Evolutionary conservation across 2,888 invertebrate species (phyloP).

Genomic region (Alcis repandata): DNA sequence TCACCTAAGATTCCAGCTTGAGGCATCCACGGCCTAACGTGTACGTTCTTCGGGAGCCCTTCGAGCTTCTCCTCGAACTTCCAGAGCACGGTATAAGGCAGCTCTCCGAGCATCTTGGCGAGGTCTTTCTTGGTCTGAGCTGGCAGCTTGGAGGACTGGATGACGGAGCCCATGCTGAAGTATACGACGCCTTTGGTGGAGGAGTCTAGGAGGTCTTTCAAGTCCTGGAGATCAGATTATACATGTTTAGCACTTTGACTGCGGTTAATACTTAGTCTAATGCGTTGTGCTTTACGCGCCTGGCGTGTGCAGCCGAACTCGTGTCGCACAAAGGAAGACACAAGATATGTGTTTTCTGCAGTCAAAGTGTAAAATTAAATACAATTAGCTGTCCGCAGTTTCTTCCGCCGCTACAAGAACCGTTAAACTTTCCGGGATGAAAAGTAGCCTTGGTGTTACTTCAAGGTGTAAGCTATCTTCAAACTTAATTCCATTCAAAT

Average conservation of each 20-base stretch:
- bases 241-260: too few species aligned
- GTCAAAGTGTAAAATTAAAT: too few species aligned
- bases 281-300: too few species aligned
- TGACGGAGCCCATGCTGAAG: constrained; percentile 75
- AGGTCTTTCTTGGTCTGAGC: constrained; percentile 52
- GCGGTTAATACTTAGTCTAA: too few species aligned
- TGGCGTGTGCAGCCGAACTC: too few species aligned
- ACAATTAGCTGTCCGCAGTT: background rate
- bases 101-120: constrained; percentile 55
- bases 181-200: constrained; percentile 69
- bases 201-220: constrained; percentile 66
- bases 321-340: too few species aligned
- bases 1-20: constrained; percentile 83
- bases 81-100: constrained; percentile 80
- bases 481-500: too few species aligned
- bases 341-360: too few species aligned
- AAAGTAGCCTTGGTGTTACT: too few species aligned
- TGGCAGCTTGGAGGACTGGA: constrained; percentile 57
- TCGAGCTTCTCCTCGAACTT: constrained; percentile 77
- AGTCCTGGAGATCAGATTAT: constrained; percentile 60
- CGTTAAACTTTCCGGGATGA: too few species aligned
- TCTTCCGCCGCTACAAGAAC: too few species aligned
- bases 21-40: constrained; percentile 81
- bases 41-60: constrained; percentile 74
- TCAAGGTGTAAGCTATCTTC: too few species aligned